Evolutionary conservation across 2,113 vertebrate genomes (phyloP), one percentile per base, ranked within the genome.

Genomic region (Neogale vison): DNA sequence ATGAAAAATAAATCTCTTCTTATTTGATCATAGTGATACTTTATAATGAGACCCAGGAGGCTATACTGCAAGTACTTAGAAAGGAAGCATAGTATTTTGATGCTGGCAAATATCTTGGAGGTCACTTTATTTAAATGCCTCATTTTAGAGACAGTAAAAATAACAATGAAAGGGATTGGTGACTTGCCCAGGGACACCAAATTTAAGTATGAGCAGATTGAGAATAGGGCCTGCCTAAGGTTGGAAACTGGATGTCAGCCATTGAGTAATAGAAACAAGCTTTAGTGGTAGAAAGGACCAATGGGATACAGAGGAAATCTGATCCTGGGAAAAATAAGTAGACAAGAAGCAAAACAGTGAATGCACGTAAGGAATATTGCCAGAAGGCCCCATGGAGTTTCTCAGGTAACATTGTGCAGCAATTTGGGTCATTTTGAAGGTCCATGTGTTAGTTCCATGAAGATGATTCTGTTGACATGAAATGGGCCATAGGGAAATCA

Each of bases 121-220:
- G 29, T 69, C 14, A 74, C 24, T 95, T 92, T 86, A 10, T 83
- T 95, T 47, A 85, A 88, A 50, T 77, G 31, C 9, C 21, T 96
- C 20, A 82, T 96, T 77, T 95, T 61, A 93, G 42, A 95, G n/a
- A 83, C 61, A 72, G 23, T 94, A 69, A 96, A 97, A 74, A 18
- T 76, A 71, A 85, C 29, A 23, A 10, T 5, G 50, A 74, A 63
- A 50, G 29, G 1, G 1, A 4, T 67, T 82, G n/a, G 24, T 83
- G 39, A 47, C 18, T 94, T 93, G 36, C 29, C 45, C 79, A 87
- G 79, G 34, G 36, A 77, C 71, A 65, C 8, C 36, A 34, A 24
- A 61, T 57, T 29, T 71, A 74, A 79, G 21, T 50, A 67, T 83
- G 55, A 84, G 11, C 47, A 67, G 50, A 69, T 71, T 6, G 77